Evolutionary conservation across 1,140 invertebrate genomes (phyloP).

Genomic region (Drosophila bipectinata): DNA sequence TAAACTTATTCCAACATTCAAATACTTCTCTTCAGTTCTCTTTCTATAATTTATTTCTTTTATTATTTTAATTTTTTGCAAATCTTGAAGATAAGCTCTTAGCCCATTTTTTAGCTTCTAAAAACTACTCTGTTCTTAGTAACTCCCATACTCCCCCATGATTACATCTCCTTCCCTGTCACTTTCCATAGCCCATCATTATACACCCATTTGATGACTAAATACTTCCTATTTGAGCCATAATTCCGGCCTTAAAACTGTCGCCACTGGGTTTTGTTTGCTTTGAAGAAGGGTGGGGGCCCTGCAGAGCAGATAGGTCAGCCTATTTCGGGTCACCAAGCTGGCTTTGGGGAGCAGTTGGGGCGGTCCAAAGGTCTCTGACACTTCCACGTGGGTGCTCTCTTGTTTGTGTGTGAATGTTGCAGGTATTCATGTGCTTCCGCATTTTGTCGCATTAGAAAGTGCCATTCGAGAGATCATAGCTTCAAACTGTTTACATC

Average conservation of each 20-base stretch:
- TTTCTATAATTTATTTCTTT: no score
- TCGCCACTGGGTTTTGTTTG: neutral
- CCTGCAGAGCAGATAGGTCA: conserved; percentile 1
- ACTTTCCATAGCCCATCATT: conserved; percentile 50
- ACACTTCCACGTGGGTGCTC: conserved; percentile 52
- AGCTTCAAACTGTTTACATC: neutral
- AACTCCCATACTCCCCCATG: no score
- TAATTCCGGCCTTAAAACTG: conserved; percentile 9
- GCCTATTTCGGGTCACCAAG: conserved; percentile 28
- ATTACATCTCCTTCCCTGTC: neutral
- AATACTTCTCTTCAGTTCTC: no score
- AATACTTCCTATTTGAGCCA: conserved; percentile 51
- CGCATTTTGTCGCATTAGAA: conserved; percentile 51
- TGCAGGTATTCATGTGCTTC: conserved; percentile 22
- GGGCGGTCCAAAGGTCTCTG: conserved; percentile 37
- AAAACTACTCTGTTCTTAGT: no score
- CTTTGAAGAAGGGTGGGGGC: neutral
- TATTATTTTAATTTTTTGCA: no score
- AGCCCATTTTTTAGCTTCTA: no score
- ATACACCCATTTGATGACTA: conserved; percentile 49
- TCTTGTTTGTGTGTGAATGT: neutral
- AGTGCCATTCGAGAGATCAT: conserved; percentile 29
- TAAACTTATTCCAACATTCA: no score
- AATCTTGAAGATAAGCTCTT: no score
- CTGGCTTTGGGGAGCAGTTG: conserved; percentile 9